Evolutionary conservation across 2,888 invertebrate species (phyloP).

Genomic region (Aporophyla nigra): DNA sequence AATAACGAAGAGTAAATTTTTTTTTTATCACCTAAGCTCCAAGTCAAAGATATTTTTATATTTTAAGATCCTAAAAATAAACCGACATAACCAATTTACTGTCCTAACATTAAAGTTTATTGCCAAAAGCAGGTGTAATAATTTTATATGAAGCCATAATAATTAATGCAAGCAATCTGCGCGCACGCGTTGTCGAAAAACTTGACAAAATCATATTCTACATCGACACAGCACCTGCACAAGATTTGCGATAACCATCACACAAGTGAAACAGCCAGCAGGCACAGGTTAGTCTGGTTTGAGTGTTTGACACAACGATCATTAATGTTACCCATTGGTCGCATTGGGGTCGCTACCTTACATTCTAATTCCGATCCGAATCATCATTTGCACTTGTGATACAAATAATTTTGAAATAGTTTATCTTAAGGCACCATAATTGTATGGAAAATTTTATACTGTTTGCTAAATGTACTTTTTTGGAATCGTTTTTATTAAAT

Average conservation of each 20-base stretch:
- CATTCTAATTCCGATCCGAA: too few relatives aligned
- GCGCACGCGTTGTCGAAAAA: constrained; percentile 71
- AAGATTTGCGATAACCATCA: constrained; percentile 55
- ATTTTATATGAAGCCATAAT: constrained; percentile 70
- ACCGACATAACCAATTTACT: constrained; percentile 44
- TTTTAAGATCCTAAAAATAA: constrained; percentile 32
- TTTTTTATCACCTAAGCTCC: background rate
- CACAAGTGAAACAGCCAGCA: constrained; percentile 29
- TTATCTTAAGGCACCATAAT: too few relatives aligned
- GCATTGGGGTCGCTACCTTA: background rate
- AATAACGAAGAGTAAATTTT: background rate
- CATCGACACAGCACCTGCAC: constrained; percentile 73
- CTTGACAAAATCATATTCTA: constrained; percentile 73
- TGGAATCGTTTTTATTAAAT: too few relatives aligned
- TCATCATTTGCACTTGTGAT: too few relatives aligned
- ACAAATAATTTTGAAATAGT: too few relatives aligned
- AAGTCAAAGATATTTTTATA: constrained; percentile 18
- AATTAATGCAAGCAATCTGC: constrained; percentile 72
- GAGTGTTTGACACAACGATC: constrained; percentile 47
- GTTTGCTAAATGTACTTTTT: too few relatives aligned
- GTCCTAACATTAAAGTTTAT: constrained; percentile 57
- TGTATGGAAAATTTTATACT: too few relatives aligned
- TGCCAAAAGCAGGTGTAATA: constrained; percentile 72
- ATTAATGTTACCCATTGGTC: constrained; percentile 11
- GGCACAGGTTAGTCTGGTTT: constrained; percentile 46